Base-by-base conservation (phyloP, 2,888 invertebrate genomes). In the Andrena trimmerana region DNA sequence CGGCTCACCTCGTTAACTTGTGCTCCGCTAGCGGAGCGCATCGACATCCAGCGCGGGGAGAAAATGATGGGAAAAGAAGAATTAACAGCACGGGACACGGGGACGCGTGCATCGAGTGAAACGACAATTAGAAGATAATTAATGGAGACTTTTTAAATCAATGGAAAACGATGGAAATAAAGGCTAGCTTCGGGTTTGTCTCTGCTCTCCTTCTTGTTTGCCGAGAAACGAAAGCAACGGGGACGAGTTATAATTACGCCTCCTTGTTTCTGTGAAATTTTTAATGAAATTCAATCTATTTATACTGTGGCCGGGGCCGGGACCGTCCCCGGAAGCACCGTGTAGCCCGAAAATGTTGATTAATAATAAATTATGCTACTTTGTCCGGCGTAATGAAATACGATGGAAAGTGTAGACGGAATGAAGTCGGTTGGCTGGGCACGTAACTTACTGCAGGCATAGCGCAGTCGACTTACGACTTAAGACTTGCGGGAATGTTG, bases 1-100 rank as follows among this genome's bases (percentile, higher is more conserved):
- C 90, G 91, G 91, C 90, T 91, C 91, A 88, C 90, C 93, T 93
- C 93, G 93, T 93, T 93, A 93, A 91, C 87, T 90, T 89, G 88
- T 86, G 90, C 86, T 81, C 48, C 57, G 74, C 52, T 80, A 76
- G 67, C 59, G 29, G 62, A 69, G 63, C 42, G 63, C 62, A 59
- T 70, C 59, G 69, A 68, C 54, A 36, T 20, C 29, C 36, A 29
- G 8, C 59, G 59, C 5, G 24, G 52, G 66, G 66, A 59, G n/a
- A 20, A 68, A 48, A 62, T 27, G 63, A 62, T 2, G 27, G n/a
- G 24, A 54, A 52, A 65, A 70, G 29, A 24, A 16, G 27, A n/a
- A 24, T 62, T 10, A 48, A 27, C 8, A 0, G 42, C 66, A 29
- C 29, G 29, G 27, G 65, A 71, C 50, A 48, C 50, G 68, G 75